phyloP scores from a whole-genome alignment of 2,113 vertebrate genomes.

The Pterocles burchelli region DNA sequence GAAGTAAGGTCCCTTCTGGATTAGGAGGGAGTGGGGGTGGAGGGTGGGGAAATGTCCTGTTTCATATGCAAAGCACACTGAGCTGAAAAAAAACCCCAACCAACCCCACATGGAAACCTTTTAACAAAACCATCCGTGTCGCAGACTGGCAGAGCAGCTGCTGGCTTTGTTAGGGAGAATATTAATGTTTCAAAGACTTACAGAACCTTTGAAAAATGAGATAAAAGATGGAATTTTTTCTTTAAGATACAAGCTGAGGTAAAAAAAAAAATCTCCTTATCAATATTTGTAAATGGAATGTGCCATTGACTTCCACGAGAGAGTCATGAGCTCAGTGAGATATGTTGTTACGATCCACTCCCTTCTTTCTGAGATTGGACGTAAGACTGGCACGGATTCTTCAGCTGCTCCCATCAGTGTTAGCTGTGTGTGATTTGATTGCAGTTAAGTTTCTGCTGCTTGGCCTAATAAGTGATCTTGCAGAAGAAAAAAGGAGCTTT shows the following conservation, averaged over 20 bases:
- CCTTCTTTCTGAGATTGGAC: background rate
- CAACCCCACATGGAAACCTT: conserved; percentile 54
- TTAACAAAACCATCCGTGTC: conserved; percentile 75
- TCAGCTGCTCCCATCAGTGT: background rate
- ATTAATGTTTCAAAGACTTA: conserved; percentile 66
- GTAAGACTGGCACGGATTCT: background rate
- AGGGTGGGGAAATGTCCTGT: conserved; percentile 78
- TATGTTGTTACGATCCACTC: rapidly evolving
- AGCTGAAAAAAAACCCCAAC: conserved; percentile 19
- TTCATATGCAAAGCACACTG: conserved; percentile 81
- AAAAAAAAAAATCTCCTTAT: background rate
- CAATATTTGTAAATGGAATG: background rate
- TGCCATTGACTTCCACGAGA: background rate
- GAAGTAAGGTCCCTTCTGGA: conserved; percentile 86
- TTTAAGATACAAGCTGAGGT: background rate
- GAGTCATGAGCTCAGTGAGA: background rate
- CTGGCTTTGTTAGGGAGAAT: conserved; percentile 62
- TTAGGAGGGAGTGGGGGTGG: conserved; percentile 65
- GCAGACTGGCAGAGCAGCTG: conserved; percentile 78
- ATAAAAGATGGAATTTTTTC: background rate
- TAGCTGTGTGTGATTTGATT: background rate
- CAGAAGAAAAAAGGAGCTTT: background rate
- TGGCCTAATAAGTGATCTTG: background rate
- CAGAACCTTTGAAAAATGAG: conserved; percentile 11
- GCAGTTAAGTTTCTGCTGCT: background rate